phyloP scores from a whole-genome alignment of 1,140 invertebrate species.

The Drosophila kohkoa region DNA sequence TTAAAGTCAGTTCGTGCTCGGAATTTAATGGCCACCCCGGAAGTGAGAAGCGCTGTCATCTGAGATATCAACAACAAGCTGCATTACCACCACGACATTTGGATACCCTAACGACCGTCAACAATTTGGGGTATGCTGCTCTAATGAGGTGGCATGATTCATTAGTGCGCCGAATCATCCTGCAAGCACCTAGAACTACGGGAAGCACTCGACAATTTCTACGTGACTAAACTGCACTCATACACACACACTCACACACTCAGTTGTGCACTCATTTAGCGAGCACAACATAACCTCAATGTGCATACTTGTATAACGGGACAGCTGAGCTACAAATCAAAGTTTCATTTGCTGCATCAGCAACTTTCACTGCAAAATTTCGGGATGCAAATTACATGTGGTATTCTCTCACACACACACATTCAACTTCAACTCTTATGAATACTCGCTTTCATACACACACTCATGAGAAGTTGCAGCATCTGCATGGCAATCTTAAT shows the following conservation, averaged over 20 bases:
- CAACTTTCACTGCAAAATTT: slow-evolving; percentile 60
- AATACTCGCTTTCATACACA: neutral
- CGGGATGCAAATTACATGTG: slow-evolving; percentile 58
- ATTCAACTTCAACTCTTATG: neutral
- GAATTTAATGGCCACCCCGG: slow-evolving; percentile 37
- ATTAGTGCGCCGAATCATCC: neutral
- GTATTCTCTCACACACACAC: slow-evolving; percentile 15
- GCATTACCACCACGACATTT: neutral
- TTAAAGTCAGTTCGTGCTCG: slow-evolving; percentile 31
- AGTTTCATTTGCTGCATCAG: slow-evolving; percentile 66
- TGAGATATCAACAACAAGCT: slow-evolving; percentile 13
- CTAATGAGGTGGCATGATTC: slow-evolving; percentile 35
- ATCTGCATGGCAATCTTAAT: slow-evolving; percentile 57
- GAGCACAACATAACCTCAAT: slow-evolving; percentile 50
- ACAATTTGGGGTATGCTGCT: neutral
- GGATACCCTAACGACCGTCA: slow-evolving; percentile 2
- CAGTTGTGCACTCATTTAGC: slow-evolving; percentile 12
- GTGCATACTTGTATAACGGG: slow-evolving; percentile 53
- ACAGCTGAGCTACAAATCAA: slow-evolving; percentile 59
- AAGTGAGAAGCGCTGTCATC: slow-evolving; percentile 8
- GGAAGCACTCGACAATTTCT: slow-evolving; percentile 39
- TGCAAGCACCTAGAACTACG: neutral
- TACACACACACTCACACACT: slow-evolving; percentile 2
- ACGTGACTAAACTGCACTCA: slow-evolving; percentile 49
- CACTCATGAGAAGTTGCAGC: slow-evolving; percentile 3